Percentiles rank a stretch among this genome's conserved stretches.
Evolutionary conservation across 2,888 invertebrate species (phyloP).

Genomic region (Synergus laeviventris): DNA sequence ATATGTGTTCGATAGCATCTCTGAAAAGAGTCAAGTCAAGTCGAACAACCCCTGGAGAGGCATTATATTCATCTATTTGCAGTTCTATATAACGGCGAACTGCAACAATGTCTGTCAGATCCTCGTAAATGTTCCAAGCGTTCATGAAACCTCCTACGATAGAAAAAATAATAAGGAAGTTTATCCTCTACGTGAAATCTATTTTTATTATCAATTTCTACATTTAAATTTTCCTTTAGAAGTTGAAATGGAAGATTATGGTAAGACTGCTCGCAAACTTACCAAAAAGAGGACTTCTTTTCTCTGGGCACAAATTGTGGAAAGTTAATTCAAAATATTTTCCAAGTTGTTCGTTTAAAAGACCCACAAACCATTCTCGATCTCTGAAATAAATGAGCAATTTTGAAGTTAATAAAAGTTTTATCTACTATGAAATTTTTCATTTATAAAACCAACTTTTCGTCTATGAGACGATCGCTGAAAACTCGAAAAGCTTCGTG

Average conservation of each 20-base stretch:
- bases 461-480: conserved; percentile 88
- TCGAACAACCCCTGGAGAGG: conserved; percentile 85
- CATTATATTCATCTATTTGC: conserved; percentile 88
- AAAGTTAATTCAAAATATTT: conserved; percentile 88
- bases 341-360: conserved; percentile 86
- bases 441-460: conserved; percentile 77
- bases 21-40: conserved; percentile 91
- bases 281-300: conserved; percentile 84
- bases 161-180: too few relatives aligned
- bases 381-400: conserved; percentile 78
- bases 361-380: conserved; percentile 85
- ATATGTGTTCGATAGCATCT: conserved; percentile 91
- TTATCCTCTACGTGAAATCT: too few relatives aligned
- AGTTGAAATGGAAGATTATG: not conserved
- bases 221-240: not conserved
- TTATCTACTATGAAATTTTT: not conserved
- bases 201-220: not conserved
- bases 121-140: conserved; percentile 87
- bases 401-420: conserved; percentile 1
- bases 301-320: conserved; percentile 86
- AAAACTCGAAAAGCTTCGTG: conserved; percentile 92
- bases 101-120: conserved; percentile 81
- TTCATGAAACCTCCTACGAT: conserved; percentile 83
- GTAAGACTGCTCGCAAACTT: conserved; percentile 71
- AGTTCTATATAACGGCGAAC: conserved; percentile 78